phyloP scores from a whole-genome alignment of 2,888 invertebrate species.

The Clunio marinus region DNA sequence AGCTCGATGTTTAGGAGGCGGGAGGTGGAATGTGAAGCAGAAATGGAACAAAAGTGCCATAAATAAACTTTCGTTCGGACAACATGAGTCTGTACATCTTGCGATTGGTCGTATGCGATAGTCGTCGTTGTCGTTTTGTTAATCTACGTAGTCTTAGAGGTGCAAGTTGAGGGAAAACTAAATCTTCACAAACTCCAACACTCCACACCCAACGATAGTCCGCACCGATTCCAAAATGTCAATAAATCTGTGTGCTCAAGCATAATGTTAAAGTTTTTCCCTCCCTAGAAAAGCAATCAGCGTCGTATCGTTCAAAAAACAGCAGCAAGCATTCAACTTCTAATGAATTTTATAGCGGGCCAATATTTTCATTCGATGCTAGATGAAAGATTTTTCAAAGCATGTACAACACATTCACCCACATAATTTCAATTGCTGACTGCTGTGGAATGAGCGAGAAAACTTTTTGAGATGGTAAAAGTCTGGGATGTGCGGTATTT shows the following conservation, averaged over 20 bases:
- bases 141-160: slow-evolving; percentile 12
- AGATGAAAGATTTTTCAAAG: not conserved
- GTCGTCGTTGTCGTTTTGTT: slow-evolving; percentile 1
- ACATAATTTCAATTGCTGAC: not conserved
- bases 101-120: slow-evolving; percentile 26
- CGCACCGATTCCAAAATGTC: slow-evolving; percentile 35
- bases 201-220: not conserved
- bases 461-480: slow-evolving; percentile 17
- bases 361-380: slow-evolving; percentile 16
- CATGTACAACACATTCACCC: not conserved
- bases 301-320: not conserved
- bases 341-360: slow-evolving; percentile 36
- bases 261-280: slow-evolving; percentile 26
- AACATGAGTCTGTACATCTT: slow-evolving; percentile 25
- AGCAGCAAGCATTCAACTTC: slow-evolving; percentile 19
- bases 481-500: slow-evolving; percentile 28
- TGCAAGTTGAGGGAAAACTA: slow-evolving; percentile 14
- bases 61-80: slow-evolving; percentile 21
- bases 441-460: not conserved
- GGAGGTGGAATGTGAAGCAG: not conserved
- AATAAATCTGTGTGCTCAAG: slow-evolving; percentile 39
- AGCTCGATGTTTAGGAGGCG: not conserved
- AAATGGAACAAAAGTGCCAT: slow-evolving; percentile 23
- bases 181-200: slow-evolving; percentile 17
- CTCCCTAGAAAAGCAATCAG: slow-evolving; percentile 32